Base-by-base conservation (phyloP, 35 echinoderm and acorn worm species). In the Lytechinus variegatus region DNA sequence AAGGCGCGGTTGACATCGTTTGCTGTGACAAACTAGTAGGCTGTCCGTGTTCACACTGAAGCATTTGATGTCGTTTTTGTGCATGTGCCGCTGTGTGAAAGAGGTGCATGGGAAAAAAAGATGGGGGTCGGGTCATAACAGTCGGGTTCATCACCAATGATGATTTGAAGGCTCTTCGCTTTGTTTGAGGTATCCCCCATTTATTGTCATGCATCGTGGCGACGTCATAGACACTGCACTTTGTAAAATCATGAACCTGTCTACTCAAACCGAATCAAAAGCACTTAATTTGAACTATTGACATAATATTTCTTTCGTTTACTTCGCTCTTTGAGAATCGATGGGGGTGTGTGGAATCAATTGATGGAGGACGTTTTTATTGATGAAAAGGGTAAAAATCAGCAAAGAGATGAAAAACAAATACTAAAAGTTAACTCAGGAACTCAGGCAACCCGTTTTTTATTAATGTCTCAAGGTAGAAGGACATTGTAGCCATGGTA, bases 31-130 rank as follows among this genome's bases (percentile, higher is more conserved):
- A 27, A 51, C 27, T 90, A 28, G 88, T 14, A 44, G 33, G 33
- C 33, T 44, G 33, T 90, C 88, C 88, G 88, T 90, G 88, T 90
- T 90, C 88, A 54, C 24, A 90, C 88, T 90, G 12, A 10, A 90
- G 2, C 88, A 12, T 5, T 54, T 9, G n/a, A 33, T 52, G 28
- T 4, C 2, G 88, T 12, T 90, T 54, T 11, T 10, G 29, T 10
- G 88, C 7, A 44, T 44, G 33, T 44, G 33, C 33, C 33, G 33
- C 11, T 90, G 27, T 88, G 29, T 94, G 57, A 94, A 54, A 14
- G 16, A 10, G 66, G 66, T 60, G 16, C 2, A 12, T 24, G 19
- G 16, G 66, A 16, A 16, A n/a, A n/a, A n/a, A 7, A 24, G n/a
- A 79, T 79, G 21, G 19, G 66, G 66, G 66, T 79, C 66, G 66